These are phyloP conservation scores for Chelonoidis abingdonii DNA, from an alignment of 2,113 vertebrate genomes.

Conservation along the genomic window DNA sequence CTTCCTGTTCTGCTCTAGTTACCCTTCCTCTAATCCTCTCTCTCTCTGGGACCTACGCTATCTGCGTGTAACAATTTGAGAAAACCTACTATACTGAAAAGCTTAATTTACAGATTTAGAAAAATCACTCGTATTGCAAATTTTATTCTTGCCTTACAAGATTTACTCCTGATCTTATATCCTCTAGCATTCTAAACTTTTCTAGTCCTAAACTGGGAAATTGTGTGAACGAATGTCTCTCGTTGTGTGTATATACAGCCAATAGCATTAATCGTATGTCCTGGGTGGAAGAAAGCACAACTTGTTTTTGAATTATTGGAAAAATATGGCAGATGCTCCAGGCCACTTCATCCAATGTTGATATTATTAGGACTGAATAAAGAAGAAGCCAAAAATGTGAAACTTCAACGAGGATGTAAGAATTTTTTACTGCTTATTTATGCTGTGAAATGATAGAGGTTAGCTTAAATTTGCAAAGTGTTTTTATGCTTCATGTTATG, in stretches of 20 bases:
- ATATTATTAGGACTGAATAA: constrained; percentile 84
- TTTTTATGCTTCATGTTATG: neutral
- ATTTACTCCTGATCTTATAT: neutral
- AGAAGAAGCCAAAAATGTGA: constrained; percentile 80
- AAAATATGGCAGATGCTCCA: constrained; percentile 41
- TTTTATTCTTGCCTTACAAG: neutral
- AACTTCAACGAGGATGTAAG: constrained; percentile 88
- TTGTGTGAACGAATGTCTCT: neutral
- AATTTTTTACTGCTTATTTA: neutral
- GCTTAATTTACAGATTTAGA: neutral
- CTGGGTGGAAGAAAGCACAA: constrained; percentile 90
- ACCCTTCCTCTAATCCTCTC: neutral
- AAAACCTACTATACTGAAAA: neutral
- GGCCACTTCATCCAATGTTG: constrained; percentile 76
- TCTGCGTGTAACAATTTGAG: neutral
- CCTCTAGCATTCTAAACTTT: neutral
- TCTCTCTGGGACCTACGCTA: neutral
- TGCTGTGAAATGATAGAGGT: neutral
- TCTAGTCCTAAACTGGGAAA: neutral
- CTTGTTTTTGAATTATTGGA: constrained; percentile 84
- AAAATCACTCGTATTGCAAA: neutral
- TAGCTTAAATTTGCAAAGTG: neutral
- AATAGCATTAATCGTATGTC: constrained; percentile 88
- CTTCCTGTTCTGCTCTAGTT: neutral
- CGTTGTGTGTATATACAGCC: constrained; percentile 79